Evolutionary conservation across 2,113 vertebrate genomes (phyloP).

Genomic region (Pogonocichla stellata): DNA sequence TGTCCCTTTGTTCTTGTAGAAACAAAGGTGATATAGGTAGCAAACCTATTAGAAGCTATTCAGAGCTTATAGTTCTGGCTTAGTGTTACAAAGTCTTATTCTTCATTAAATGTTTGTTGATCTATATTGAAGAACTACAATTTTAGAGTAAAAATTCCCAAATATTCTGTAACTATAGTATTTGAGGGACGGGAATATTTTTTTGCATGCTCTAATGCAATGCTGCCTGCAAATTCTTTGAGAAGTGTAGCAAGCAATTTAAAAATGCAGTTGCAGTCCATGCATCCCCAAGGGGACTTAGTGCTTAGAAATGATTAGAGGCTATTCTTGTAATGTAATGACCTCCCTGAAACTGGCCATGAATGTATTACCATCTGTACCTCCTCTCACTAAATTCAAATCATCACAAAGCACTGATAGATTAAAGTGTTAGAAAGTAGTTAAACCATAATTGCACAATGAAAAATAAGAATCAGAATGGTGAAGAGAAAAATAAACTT

Average conservation of each 20-base stretch:
- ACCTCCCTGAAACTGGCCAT: neutral
- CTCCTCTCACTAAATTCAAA: neutral
- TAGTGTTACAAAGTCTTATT: neutral
- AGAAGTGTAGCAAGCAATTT: neutral
- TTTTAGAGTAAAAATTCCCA: neutral
- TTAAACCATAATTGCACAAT: neutral
- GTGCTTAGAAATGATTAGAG: neutral
- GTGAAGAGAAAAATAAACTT: neutral
- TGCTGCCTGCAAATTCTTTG: neutral
- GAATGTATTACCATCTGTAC: neutral
- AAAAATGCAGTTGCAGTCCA: neutral
- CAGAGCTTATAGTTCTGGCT: neutral
- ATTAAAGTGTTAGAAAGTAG: neutral
- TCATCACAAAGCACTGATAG: neutral
- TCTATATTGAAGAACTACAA: neutral
- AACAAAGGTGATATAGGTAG: neutral
- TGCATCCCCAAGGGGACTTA: neutral
- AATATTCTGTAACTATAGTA: neutral
- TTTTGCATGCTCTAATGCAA: neutral
- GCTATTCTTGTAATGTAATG: neutral
- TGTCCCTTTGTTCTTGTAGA: neutral
- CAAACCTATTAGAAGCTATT: neutral
- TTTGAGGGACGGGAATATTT: neutral
- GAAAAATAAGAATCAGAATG: slow-evolving; percentile 8
- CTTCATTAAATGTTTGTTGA: neutral